A percentile compares a stretch with the other conserved stretches of the same genome.
phyloP scores from a whole-genome alignment of 2,113 vertebrate species.

The Scopus umbretta region DNA sequence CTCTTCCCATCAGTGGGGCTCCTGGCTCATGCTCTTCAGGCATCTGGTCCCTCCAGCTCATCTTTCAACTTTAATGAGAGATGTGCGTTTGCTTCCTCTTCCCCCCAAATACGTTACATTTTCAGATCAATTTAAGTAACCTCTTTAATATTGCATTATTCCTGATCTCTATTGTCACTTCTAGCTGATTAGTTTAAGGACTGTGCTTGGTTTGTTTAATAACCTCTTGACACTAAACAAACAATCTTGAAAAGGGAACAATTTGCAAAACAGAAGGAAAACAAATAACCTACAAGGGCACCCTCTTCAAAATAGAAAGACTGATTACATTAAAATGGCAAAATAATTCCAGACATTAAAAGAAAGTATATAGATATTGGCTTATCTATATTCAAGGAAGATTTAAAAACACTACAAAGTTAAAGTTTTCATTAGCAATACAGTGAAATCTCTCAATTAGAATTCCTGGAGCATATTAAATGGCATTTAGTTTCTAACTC shows the following conservation, averaged over 20 bases:
- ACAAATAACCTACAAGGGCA: conserved; percentile 77
- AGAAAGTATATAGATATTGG: conserved; percentile 67
- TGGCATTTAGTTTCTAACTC: conserved; percentile 78
- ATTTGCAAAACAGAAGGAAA: conserved; percentile 75
- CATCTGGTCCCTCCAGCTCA: neutral
- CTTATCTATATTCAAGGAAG: conserved; percentile 70
- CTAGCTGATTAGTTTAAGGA: conserved; percentile 69
- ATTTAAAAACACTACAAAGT: conserved; percentile 64
- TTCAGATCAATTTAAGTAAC: conserved; percentile 58
- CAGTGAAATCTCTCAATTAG: conserved; percentile 66
- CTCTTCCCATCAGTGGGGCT: neutral
- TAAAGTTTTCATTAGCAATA: conserved; percentile 72
- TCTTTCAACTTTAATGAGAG: neutral
- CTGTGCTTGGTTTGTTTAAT: conserved; percentile 75
- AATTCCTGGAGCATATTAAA: conserved; percentile 75
- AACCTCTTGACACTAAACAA: conserved; percentile 76
- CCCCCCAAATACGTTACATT: conserved; percentile 19
- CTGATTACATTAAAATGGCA: conserved; percentile 69
- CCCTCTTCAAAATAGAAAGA: conserved; percentile 26
- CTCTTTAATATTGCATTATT: conserved; percentile 72
- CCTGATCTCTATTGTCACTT: conserved; percentile 51
- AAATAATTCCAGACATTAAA: conserved; percentile 60
- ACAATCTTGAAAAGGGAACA: conserved; percentile 73
- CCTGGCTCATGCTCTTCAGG: neutral
- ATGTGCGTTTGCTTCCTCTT: neutral